phyloP scores from a whole-genome alignment of 2,113 vertebrate species.

The Hydrolagus affinis region DNA sequence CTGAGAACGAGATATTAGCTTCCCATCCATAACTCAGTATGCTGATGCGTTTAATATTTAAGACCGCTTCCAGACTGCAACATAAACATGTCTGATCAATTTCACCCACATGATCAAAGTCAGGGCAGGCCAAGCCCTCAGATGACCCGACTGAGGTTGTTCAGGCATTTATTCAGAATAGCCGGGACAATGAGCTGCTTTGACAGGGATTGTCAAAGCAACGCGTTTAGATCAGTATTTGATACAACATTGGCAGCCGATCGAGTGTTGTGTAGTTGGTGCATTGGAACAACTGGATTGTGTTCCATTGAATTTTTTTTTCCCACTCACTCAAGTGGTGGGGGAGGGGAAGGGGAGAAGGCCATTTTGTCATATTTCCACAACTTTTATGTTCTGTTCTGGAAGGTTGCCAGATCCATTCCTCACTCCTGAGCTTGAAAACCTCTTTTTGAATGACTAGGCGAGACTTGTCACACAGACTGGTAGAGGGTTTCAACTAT shows the following conservation, averaged over 20 bases:
- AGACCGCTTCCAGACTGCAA: conserved; percentile 26
- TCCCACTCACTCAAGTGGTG: not conserved
- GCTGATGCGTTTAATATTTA: conserved; percentile 15
- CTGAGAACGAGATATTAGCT: not conserved
- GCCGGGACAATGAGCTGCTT: conserved; percentile 6
- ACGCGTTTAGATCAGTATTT: not conserved
- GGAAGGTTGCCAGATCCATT: too few relatives aligned
- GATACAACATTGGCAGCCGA: not conserved
- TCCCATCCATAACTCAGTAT: not conserved
- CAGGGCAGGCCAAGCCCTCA: not conserved
- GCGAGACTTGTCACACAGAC: too few relatives aligned
- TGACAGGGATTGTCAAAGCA: conserved; percentile 15
- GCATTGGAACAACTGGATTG: not conserved
- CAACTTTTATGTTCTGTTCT: too few relatives aligned
- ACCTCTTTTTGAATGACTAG: too few relatives aligned
- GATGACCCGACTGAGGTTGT: not conserved
- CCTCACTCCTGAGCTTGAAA: too few relatives aligned
- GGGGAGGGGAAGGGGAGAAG: too few relatives aligned
- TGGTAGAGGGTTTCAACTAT: too few relatives aligned
- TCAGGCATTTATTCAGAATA: conserved; percentile 14
- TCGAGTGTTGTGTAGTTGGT: not conserved
- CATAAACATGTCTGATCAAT: conserved; percentile 18
- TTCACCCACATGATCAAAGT: conserved; percentile 7
- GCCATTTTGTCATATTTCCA: too few relatives aligned
- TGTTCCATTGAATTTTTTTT: not conserved